Evolutionary conservation across 2,888 invertebrate genomes (phyloP), one percentile per base, ranked within the genome.

Genomic region (Perithous albicinctus): DNA sequence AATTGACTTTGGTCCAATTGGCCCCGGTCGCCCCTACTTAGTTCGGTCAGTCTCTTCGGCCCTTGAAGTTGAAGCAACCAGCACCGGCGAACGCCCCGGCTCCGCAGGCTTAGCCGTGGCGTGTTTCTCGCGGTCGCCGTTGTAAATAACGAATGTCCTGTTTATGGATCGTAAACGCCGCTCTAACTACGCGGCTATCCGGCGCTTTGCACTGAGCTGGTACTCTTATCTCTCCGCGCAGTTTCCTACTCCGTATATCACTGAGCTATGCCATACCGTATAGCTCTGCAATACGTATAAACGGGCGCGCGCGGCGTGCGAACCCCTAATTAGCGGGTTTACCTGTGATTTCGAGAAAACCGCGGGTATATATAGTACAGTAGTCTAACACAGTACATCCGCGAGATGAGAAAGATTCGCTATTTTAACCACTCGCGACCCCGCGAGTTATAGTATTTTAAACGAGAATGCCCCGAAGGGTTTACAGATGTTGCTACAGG

Each of bases 101-200:
- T n/a, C 38, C 38, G 56, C 67, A 69, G 70, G 72, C 77, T 64
- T 38, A 51, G 69, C 83, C 79, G 70, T 81, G 69, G 74, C 78
- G 51, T 67, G 76, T 81, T n/a, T 78, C 84, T 79, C 78, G 75
- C 78, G 83, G 84, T 84, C 85, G 84, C 84, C 84, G 88, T 85
- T 87, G 88, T 90, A 90, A 91, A 91, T 90, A 89, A 90, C 87
- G 87, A 87, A 85, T 88, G 88, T 87, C 87, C 86, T 85, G 90
- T 90, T 91, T 90, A 90, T 89, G 90, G 90, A 87, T 88, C 90
- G 89, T 91, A 91, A 91, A 91, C 86, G 89, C 87, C 85, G 88
- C 85, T 87, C 86, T 87, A 89, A 89, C 90, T 85, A 85, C 83
- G 86, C 84, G 77, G 79, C 80, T 82, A 83, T 84, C 83, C 84